Evolutionary conservation across 2,888 invertebrate genomes (phyloP).

Genomic region (Leptinotarsa peninsularis): DNA sequence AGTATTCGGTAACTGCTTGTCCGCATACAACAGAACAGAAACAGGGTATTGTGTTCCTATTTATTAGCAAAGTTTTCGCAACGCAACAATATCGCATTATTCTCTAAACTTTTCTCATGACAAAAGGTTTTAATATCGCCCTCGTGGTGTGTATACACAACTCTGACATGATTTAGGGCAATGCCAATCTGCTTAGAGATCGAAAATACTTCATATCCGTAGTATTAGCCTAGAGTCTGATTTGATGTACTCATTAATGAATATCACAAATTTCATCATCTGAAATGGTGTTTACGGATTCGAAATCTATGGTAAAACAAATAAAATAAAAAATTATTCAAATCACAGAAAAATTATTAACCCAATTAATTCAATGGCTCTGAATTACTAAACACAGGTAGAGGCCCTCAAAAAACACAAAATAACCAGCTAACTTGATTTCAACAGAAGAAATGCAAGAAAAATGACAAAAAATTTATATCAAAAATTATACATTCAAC

Average conservation of each 20-base stretch:
- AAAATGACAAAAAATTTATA: too few species aligned
- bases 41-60: slow-evolving; percentile 46
- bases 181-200: slow-evolving; percentile 31
- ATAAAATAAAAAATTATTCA: too few species aligned
- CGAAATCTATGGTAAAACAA: too few species aligned
- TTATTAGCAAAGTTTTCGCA: slow-evolving; percentile 52
- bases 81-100: slow-evolving; percentile 43
- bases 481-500: too few species aligned
- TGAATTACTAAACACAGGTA: too few species aligned
- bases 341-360: too few species aligned
- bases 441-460: too few species aligned
- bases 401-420: too few species aligned
- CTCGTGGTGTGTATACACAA: slow-evolving; percentile 39
- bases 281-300: too few species aligned
- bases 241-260: neutral
- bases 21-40: slow-evolving; percentile 33
- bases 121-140: slow-evolving; percentile 48
- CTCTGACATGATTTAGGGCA: slow-evolving; percentile 45
- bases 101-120: slow-evolving; percentile 38
- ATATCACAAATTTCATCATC: too few species aligned
- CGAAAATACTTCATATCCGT: neutral
- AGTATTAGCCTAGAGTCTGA: neutral
- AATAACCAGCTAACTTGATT: too few species aligned
- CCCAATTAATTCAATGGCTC: too few species aligned
- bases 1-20: slow-evolving; percentile 22